Evolutionary conservation across 2,113 vertebrate species (phyloP).

Genomic region (Tetrax tetrax): DNA sequence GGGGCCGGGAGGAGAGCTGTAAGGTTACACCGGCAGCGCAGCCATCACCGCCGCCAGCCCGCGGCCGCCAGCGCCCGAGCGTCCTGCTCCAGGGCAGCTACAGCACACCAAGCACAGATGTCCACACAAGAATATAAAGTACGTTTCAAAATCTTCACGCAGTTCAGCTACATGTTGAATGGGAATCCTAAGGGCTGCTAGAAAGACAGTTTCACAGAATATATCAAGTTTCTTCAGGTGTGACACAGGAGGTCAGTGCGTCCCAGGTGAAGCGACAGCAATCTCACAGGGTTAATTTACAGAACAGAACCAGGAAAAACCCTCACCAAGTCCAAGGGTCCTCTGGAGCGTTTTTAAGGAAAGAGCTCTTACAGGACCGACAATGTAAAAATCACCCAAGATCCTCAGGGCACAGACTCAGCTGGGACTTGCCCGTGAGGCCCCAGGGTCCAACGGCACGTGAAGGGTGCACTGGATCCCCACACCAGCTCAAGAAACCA

Average conservation of each 20-base stretch:
- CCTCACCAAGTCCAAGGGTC: background rate
- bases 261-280: background rate
- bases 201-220: background rate
- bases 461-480: background rate
- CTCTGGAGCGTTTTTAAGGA: background rate
- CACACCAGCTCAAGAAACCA: background rate
- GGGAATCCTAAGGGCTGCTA: background rate
- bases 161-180: background rate
- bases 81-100: fast-evolving
- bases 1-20: background rate
- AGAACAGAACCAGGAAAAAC: background rate
- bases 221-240: background rate
- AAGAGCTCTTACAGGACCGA: background rate
- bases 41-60: background rate
- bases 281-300: background rate
- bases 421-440: background rate
- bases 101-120: fast-evolving
- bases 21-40: background rate
- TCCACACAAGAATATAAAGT: background rate
- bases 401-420: background rate
- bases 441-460: fast-evolving
- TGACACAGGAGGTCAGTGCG: background rate
- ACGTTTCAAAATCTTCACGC: background rate
- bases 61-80: background rate
- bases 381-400: background rate